A percentile compares a stretch with the other conserved stretches of the same genome.
phyloP scores from a whole-genome alignment of 2,113 vertebrate genomes.

The Sinocyclocheilus anshuiensis region DNA sequence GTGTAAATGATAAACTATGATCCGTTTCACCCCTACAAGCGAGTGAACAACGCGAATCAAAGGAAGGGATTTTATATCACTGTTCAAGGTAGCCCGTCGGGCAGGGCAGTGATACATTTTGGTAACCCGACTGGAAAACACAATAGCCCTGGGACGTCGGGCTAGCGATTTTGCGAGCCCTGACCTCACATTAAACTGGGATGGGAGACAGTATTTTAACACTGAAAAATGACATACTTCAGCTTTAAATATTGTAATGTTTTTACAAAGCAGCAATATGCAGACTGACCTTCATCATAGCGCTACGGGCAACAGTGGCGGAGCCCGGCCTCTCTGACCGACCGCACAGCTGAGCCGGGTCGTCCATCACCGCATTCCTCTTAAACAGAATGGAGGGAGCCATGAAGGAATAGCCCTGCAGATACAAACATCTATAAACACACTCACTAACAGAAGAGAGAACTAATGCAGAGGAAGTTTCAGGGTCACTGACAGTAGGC shows the following conservation, averaged over 20 bases:
- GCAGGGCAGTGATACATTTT: no score
- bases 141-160: no score
- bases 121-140: no score
- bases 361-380: slow-evolving; percentile 90
- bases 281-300: slow-evolving; percentile 91
- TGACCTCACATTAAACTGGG: not conserved
- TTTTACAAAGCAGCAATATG: not conserved
- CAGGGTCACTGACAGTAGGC: not conserved
- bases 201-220: not conserved
- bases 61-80: no score
- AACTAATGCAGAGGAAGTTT: slow-evolving; percentile 11
- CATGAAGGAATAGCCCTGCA: slow-evolving; percentile 95
- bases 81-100: no score
- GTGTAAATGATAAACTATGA: no score
- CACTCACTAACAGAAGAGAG: slow-evolving; percentile 1
- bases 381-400: slow-evolving; percentile 97
- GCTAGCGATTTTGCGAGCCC: no score
- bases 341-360: slow-evolving; percentile 84
- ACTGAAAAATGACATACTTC: not conserved
- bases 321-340: slow-evolving; percentile 85
- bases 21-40: no score
- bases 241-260: not conserved
- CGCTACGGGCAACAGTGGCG: slow-evolving; percentile 89
- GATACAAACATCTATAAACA: slow-evolving; percentile 41
- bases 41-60: no score